Conservation (phyloP, 2,888 invertebrate species). For the Ormia ochracea region DNA sequence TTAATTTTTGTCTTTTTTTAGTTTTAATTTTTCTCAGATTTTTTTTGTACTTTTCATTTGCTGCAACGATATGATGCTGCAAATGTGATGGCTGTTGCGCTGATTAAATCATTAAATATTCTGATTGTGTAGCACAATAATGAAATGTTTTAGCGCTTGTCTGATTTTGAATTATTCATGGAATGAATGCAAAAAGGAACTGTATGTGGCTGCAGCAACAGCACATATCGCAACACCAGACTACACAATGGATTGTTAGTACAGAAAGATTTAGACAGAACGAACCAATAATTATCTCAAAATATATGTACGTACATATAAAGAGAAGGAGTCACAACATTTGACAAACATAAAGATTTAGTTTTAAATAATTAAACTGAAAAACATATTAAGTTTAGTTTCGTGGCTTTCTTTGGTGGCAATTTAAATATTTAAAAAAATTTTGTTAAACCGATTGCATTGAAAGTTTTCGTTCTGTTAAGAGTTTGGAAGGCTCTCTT, state of each 20-base stretch:
- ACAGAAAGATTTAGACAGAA: slow-evolving; percentile 10
- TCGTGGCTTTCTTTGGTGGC: background rate
- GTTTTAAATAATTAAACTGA: slow-evolving; percentile 46
- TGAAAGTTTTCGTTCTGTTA: background rate
- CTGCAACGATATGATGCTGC: slow-evolving; percentile 54
- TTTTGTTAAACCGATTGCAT: slow-evolving; percentile 7
- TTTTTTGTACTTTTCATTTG: slow-evolving; percentile 11
- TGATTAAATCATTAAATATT: slow-evolving; percentile 75
- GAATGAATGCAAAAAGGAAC: slow-evolving; percentile 71
- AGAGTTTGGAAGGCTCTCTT: no score
- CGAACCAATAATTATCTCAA: slow-evolving; percentile 46
- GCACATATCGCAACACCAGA: slow-evolving; percentile 23
- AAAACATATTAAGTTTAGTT: slow-evolving; percentile 1
- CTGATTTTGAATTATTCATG: slow-evolving; percentile 75
- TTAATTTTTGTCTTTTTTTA: slow-evolving; percentile 6
- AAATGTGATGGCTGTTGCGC: slow-evolving; percentile 64
- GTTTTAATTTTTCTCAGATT: slow-evolving; percentile 28
- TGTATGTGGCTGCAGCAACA: slow-evolving; percentile 9
- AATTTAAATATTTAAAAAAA: slow-evolving; percentile 42
- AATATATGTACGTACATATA: slow-evolving; percentile 1
- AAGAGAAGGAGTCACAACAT: slow-evolving; percentile 29
- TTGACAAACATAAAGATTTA: slow-evolving; percentile 38
- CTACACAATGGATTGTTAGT: slow-evolving; percentile 48
- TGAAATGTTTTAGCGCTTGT: slow-evolving; percentile 76
- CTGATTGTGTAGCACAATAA: slow-evolving; percentile 76